Evolutionary conservation across 2,113 vertebrate genomes (phyloP).

Genomic region (Hypocryptadius cinnamomeus): DNA sequence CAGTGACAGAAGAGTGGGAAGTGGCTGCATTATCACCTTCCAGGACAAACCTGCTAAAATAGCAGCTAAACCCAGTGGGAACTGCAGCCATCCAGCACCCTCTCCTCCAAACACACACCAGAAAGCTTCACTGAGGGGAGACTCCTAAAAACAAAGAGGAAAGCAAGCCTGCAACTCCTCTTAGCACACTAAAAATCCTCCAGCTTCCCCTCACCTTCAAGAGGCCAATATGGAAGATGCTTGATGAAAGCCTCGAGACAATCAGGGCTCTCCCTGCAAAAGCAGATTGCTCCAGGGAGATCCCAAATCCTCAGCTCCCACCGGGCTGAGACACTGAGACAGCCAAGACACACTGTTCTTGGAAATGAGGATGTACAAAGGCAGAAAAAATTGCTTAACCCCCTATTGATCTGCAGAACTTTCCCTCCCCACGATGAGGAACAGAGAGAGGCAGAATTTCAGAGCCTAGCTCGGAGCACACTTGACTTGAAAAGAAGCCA

Average conservation of each 20-base stretch:
- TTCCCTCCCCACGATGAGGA: background rate
- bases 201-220: background rate
- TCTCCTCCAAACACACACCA: fast-evolving
- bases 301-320: background rate
- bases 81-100: background rate
- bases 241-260: background rate
- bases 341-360: background rate
- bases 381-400: background rate
- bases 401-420: background rate
- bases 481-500: background rate
- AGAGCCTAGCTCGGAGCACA: background rate
- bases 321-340: fast-evolving
- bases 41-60: background rate
- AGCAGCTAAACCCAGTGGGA: background rate
- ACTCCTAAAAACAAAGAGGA: background rate
- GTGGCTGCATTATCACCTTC: background rate
- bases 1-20: background rate
- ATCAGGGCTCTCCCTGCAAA: background rate
- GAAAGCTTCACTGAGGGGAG: background rate
- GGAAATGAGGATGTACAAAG: background rate
- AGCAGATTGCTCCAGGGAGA: background rate
- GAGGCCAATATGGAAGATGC: background rate
- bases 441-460: background rate
- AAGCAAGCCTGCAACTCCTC: background rate
- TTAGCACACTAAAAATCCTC: background rate